A percentile compares a stretch with the other conserved stretches of the same genome.
phyloP scores from a whole-genome alignment of 2,888 invertebrate genomes.

The Gnatocerus cornutus region DNA sequence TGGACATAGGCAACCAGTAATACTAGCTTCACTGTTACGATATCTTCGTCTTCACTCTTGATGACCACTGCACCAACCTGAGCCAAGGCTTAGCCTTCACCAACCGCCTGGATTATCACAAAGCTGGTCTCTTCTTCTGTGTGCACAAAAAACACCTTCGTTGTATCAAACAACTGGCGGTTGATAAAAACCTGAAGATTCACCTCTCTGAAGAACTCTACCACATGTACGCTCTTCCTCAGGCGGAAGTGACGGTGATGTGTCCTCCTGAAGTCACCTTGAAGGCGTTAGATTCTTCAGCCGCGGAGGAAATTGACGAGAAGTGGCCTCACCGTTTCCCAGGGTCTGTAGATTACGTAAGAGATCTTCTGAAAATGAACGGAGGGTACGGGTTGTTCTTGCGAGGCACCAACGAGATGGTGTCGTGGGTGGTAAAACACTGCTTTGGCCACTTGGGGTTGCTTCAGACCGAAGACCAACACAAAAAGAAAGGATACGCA shows the following conservation, averaged over 20 bases:
- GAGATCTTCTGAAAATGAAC: slow-evolving; percentile 63
- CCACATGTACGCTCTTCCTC: not conserved
- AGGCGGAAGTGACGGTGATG: too few relatives aligned
- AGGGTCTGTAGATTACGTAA: slow-evolving; percentile 62
- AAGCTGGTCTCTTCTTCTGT: slow-evolving; percentile 8
- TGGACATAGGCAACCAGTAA: not conserved
- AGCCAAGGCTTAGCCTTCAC: slow-evolving; percentile 4
- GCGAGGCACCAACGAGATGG: slow-evolving; percentile 63
- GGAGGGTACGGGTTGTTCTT: slow-evolving; percentile 66
- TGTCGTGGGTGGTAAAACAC: slow-evolving; percentile 68
- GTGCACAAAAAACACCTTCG: slow-evolving; percentile 17
- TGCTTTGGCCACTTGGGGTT: slow-evolving; percentile 65
- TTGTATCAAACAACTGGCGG: not conserved
- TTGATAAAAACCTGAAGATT: not conserved
- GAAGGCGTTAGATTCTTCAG: slow-evolving; percentile 57
- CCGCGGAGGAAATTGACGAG: slow-evolving; percentile 60
- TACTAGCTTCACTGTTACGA: slow-evolving; percentile 26
- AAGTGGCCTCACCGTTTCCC: slow-evolving; percentile 65
- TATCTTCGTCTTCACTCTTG: slow-evolving; percentile 41
- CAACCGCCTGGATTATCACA: slow-evolving; percentile 10
- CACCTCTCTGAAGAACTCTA: not conserved
- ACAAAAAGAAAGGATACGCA: slow-evolving; percentile 67
- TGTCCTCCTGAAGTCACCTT: slow-evolving; percentile 65
- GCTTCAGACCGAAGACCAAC: slow-evolving; percentile 65
- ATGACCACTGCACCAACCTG: slow-evolving; percentile 20